Percentiles rank a stretch among this genome's conserved stretches.
phyloP scores from a whole-genome alignment of 2,113 vertebrate genomes.

The Cinclus mexicanus region DNA sequence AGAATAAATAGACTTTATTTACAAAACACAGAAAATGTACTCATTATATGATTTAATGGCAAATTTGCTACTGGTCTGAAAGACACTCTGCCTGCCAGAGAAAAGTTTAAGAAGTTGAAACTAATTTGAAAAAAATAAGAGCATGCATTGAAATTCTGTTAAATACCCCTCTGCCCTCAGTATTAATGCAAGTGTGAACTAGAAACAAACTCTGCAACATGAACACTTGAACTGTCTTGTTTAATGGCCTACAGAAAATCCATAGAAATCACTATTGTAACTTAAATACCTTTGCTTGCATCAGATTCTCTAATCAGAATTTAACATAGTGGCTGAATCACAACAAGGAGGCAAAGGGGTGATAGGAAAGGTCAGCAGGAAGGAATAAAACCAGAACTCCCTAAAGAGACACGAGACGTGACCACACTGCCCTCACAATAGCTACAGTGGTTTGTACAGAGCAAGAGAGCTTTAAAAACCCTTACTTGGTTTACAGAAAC shows the following conservation, averaged over 20 bases:
- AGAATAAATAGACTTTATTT: background rate
- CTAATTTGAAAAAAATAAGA: background rate
- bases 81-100: background rate
- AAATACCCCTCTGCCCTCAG: background rate
- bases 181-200: background rate
- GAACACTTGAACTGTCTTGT: background rate
- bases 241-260: background rate
- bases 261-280: background rate
- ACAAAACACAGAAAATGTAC: background rate
- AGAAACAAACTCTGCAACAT: background rate
- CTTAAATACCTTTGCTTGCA: background rate
- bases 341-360: background rate
- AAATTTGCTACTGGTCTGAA: background rate
- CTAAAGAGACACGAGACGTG: background rate
- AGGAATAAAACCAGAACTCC: background rate
- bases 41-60: background rate
- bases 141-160: background rate
- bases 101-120: background rate
- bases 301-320: background rate
- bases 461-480: background rate
- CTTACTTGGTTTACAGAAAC: background rate
- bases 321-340: background rate
- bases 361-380: background rate
- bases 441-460: background rate
- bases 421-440: background rate